Percentiles rank a stretch among this genome's conserved stretches.
Conservation (phyloP, 2,888 invertebrate genomes). For the Dasysyrphus tricinctus region DNA sequence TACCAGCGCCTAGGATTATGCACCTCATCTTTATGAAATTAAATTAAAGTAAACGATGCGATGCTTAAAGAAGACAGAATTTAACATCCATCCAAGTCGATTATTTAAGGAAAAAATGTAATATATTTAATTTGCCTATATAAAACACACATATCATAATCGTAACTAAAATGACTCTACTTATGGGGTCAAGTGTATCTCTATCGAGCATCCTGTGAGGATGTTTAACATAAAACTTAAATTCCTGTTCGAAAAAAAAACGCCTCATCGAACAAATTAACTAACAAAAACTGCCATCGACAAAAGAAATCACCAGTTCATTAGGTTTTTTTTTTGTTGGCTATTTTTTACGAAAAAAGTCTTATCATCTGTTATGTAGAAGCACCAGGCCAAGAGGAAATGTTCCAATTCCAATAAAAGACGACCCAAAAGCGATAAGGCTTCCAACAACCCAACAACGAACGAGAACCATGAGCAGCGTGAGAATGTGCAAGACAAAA, state of each 20-base stretch:
- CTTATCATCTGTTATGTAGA: slow-evolving; percentile 59
- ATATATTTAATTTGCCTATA: no score
- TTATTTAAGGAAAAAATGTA: no score
- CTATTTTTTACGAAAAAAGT: slow-evolving; percentile 29
- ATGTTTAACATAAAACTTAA: slow-evolving; percentile 16
- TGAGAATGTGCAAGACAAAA: slow-evolving; percentile 51
- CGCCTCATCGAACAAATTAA: slow-evolving; percentile 61
- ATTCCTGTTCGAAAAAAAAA: slow-evolving; percentile 25
- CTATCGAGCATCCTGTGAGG: slow-evolving; percentile 2
- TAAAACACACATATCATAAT: no score
- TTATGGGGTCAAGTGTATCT: neutral
- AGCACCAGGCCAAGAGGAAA: slow-evolving; percentile 54
- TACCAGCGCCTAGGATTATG: no score
- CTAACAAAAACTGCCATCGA: slow-evolving; percentile 64
- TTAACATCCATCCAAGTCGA: no score
- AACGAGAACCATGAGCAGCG: slow-evolving; percentile 8
- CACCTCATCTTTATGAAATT: no score
- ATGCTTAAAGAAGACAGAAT: no score
- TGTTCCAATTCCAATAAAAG: slow-evolving; percentile 34
- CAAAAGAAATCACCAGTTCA: slow-evolving; percentile 73
- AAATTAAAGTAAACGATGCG: no score
- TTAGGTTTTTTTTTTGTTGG: slow-evolving; percentile 54
- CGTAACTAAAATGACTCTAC: neutral
- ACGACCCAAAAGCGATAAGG: slow-evolving; percentile 30
- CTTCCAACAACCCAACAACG: neutral